phyloP scores from a whole-genome alignment of 1,140 invertebrate species.

The Drosophila leontia region DNA sequence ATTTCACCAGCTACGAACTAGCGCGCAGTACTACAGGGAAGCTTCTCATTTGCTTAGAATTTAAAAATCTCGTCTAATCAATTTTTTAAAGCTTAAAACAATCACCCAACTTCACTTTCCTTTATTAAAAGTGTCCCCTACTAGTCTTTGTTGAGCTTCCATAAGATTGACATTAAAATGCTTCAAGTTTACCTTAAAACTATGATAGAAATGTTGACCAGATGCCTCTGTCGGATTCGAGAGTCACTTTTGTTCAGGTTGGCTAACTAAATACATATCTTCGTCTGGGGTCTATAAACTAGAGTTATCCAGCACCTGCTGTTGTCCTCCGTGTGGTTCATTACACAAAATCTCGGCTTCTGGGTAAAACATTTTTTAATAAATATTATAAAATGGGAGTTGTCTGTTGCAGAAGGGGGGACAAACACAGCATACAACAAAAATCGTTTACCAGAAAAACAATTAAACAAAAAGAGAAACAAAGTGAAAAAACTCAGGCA shows the following conservation, averaged over 20 bases:
- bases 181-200: conserved; percentile 83
- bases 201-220: conserved; percentile 72
- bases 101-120: conserved; percentile 3
- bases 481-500: conserved; percentile 32
- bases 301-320: conserved; percentile 49
- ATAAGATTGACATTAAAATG: conserved; percentile 81
- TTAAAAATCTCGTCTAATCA: too few species aligned
- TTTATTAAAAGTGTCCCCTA: conserved; percentile 22
- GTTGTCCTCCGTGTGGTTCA: conserved; percentile 58
- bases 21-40: too few species aligned
- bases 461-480: conserved; percentile 63
- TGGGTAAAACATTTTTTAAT: conserved; percentile 83
- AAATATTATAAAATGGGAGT: conserved; percentile 81
- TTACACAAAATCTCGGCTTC: conserved; percentile 71
- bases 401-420: conserved; percentile 28
- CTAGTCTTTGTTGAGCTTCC: conserved; percentile 9
- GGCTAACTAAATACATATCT: conserved; percentile 7
- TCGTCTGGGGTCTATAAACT: conserved; percentile 47
- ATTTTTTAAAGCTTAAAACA: too few species aligned
- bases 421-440: conserved; percentile 39
- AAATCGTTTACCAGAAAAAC: conserved; percentile 80
- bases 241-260: conserved; percentile 14
- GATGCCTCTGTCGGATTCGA: conserved; percentile 21
- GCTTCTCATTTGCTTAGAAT: too few species aligned
- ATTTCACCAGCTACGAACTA: too few species aligned